A percentile compares a stretch with the other conserved stretches of the same genome.
These are phyloP conservation scores for Synanthedon myopaeformis DNA, from an alignment of 2,888 invertebrate genomes.

Conservation along the genomic window DNA sequence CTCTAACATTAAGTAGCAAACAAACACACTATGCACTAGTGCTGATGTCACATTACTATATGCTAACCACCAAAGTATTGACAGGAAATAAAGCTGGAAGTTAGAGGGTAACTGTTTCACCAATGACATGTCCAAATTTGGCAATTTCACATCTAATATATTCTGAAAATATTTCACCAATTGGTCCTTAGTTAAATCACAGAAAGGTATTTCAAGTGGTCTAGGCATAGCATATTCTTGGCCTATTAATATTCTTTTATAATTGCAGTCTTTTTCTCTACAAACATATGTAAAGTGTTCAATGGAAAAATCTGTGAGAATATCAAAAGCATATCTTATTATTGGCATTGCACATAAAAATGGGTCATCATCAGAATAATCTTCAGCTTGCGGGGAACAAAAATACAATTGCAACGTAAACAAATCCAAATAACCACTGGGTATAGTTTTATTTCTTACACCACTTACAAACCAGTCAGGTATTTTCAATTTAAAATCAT, in stretches of 20 bases:
- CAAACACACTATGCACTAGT: constrained; percentile 69
- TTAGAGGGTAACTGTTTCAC: constrained; percentile 62
- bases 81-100: constrained; percentile 71
- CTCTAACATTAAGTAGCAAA: constrained; percentile 70
- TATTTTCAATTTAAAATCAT: constrained; percentile 22
- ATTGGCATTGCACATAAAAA: constrained; percentile 73
- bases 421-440: constrained; percentile 77
- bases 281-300: constrained; percentile 45
- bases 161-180: constrained; percentile 48
- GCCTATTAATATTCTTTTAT: constrained; percentile 33
- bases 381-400: constrained; percentile 79
- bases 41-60: constrained; percentile 45
- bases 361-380: constrained; percentile 71
- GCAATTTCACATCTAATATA: constrained; percentile 55
- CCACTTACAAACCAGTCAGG: constrained; percentile 77
- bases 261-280: constrained; percentile 36
- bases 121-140: constrained; percentile 30
- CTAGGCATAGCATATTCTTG: constrained; percentile 27
- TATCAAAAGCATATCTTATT: constrained; percentile 69
- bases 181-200: constrained; percentile 30
- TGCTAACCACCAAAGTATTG: constrained; percentile 72
- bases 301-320: constrained; percentile 45
- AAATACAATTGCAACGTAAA: constrained; percentile 74
- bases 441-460: constrained; percentile 71
- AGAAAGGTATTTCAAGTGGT: constrained; percentile 24